phyloP scores from a whole-genome alignment of 2,888 invertebrate species.

The Clistopyga incitator region DNA sequence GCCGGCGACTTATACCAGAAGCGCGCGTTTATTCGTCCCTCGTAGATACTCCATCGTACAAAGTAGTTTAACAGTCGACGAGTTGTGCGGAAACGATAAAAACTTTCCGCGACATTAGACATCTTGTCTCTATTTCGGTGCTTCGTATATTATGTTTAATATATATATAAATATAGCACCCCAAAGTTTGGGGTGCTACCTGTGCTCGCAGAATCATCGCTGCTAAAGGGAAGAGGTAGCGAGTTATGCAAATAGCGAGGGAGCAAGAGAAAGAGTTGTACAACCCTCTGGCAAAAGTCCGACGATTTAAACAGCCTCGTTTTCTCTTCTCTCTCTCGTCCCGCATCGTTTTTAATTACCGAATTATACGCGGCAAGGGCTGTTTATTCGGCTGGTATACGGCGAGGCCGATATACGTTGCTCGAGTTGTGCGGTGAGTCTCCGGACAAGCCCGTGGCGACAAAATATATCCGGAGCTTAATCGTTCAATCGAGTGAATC shows the following conservation, averaged over 20 bases:
- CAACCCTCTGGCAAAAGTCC: constrained; percentile 45
- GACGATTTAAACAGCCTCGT: constrained; percentile 51
- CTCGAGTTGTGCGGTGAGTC: constrained; percentile 2
- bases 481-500: constrained; percentile 76
- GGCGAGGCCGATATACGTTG: constrained; percentile 32
- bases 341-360: constrained; percentile 70
- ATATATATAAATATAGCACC: not conserved
- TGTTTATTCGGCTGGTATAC: constrained; percentile 60
- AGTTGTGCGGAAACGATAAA: constrained; percentile 50
- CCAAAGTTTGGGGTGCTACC: constrained; percentile 21
- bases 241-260: constrained; percentile 68
- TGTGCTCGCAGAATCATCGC: constrained; percentile 15
- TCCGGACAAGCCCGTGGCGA: constrained; percentile 36
- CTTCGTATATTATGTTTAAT: constrained; percentile 7
- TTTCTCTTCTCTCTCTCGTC: constrained; percentile 18
- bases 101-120: constrained; percentile 68
- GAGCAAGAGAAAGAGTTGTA: constrained; percentile 42
- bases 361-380: constrained; percentile 68
- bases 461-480: constrained; percentile 62
- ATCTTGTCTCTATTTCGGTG: constrained; percentile 63
- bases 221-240: constrained; percentile 15
- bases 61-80: constrained; percentile 56
- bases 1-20: not conserved
- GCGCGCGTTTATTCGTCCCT: constrained; percentile 9
- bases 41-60: constrained; percentile 39